Evolutionary conservation across 2,888 invertebrate genomes (phyloP), one percentile per base, ranked within the genome.

Genomic region (Clunio marinus): DNA sequence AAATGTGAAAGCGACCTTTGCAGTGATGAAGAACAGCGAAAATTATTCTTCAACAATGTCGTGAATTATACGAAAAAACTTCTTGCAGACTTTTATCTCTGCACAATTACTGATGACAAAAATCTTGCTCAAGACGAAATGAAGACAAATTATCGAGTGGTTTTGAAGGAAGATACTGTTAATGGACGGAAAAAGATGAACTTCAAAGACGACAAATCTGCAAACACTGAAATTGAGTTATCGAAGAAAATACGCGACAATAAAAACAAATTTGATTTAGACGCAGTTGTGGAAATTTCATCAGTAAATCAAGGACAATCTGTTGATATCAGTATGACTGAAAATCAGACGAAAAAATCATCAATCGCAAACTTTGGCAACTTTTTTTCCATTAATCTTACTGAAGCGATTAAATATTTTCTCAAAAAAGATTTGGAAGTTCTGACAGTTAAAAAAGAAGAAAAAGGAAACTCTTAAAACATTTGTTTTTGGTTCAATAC

Each of bases 181-280:
- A 51, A 28, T 22, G 37, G 66, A 22, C 51, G 66, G 22, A 66
- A 66, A 24, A 66, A 66, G 17, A 28, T 66, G 32, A 55, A n/a
- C 25, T 66, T 55, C 22, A 66, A 32, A n/a, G 37, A 35, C 24
- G 66, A 55, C n/a, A 55, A 32, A 7, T n/a, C 66, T 2, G 13
- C 55, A 2, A 24, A 13, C 24, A 22, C 35, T 7, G 66, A 66
- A 22, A 32, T n/a, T 3, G 24, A n/a, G 4, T 15, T 35, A 51
- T 66, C 66, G 13, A 66, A 55, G n/a, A 66, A 66, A 51, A 35
- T 55, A 24, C 1, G 22, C 1, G 66, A 66, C 1, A 28, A 55
- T 5, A 66, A 66, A 7, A 35, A 22, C 32, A 8, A 1, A 5
- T 51, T 55, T 4, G 66, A 66, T 4, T 24, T 66, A 3, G 35